phyloP scores from a whole-genome alignment of 2,888 invertebrate species.

The Polyommatus iphigenia region DNA sequence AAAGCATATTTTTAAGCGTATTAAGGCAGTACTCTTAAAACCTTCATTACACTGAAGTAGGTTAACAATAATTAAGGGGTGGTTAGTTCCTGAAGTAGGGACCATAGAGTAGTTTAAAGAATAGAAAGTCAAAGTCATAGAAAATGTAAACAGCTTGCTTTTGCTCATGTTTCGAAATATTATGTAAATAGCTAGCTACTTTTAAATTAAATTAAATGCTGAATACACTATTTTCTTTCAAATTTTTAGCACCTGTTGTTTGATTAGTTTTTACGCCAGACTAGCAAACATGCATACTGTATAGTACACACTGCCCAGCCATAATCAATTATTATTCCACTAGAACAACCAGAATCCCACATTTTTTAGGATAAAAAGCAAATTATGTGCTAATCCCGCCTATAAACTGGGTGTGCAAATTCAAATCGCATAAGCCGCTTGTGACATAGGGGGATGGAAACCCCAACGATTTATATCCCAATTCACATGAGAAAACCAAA shows the following conservation, averaged over 20 bases:
- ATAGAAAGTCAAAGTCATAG: not conserved
- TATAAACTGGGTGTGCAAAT: not conserved
- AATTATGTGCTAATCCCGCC: not conserved
- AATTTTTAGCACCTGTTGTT: no score
- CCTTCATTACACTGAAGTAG: not conserved
- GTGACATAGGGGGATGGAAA: not conserved
- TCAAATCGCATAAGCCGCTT: not conserved
- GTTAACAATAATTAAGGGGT: constrained; percentile 1
- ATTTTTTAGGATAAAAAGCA: not conserved
- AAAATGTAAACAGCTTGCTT: no score
- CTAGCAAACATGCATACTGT: no score
- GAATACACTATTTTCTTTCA: no score
- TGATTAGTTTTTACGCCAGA: no score
- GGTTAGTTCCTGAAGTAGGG: not conserved
- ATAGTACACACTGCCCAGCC: no score
- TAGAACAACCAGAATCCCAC: not conserved
- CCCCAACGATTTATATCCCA: not conserved
- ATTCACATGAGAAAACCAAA: not conserved
- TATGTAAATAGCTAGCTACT: no score
- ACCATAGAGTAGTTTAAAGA: not conserved
- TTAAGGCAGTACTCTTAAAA: not conserved
- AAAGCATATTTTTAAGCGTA: not conserved
- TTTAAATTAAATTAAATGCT: no score
- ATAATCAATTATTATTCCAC: no score
- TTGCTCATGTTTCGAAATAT: no score